Percentiles rank a stretch among this genome's conserved stretches.
phyloP scores from a whole-genome alignment of 2,113 vertebrate genomes.

The Callithrix jacchus region DNA sequence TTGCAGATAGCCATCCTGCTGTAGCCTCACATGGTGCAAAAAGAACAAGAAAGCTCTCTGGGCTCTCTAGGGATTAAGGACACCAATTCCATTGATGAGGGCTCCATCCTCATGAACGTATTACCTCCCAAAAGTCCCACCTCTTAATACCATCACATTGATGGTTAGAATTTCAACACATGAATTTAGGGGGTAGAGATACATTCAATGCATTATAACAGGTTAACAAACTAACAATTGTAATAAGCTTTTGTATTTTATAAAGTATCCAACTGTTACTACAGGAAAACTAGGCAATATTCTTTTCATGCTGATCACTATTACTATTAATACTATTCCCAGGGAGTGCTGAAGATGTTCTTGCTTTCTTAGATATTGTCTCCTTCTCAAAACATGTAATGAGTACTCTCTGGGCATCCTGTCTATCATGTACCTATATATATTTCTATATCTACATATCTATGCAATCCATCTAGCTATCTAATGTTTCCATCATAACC shows the following conservation, averaged over 20 bases:
- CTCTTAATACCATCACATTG: neutral
- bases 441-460: neutral
- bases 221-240: neutral
- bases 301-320: neutral
- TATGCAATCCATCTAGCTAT: too few relatives aligned
- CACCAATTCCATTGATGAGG: neutral
- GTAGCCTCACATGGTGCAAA: neutral
- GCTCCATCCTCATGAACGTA: neutral
- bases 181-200: neutral
- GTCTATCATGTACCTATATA: neutral
- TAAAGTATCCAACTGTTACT: neutral
- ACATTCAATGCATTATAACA: neutral
- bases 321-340: neutral
- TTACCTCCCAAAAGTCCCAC: neutral
- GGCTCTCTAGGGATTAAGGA: neutral
- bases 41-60: neutral
- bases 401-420: neutral
- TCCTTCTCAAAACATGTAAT: neutral
- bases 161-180: too few relatives aligned
- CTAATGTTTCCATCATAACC: neutral
- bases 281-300: neutral
- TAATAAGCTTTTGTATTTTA: neutral
- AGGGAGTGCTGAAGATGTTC: neutral
- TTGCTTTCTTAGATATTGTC: neutral
- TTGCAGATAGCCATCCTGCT: neutral